Evolutionary conservation across 2,797 vertebrate species (phyloP).

Genomic region (Rhinoraja longicauda): DNA sequence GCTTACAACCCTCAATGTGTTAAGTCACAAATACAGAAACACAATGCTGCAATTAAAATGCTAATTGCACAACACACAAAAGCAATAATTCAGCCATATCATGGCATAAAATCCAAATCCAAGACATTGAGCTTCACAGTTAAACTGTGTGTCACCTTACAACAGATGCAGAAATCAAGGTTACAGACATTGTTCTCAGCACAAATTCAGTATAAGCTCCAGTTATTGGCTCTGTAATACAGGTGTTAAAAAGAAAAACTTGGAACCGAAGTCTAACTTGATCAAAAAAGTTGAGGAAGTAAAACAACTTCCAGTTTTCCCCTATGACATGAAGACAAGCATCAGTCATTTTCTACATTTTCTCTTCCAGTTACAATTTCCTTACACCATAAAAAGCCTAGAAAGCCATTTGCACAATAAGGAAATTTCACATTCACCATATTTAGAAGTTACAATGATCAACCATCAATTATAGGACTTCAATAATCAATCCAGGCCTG

Average conservation of each 20-base stretch:
- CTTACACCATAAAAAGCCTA: constrained; percentile 19
- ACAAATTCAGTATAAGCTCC: constrained; percentile 32
- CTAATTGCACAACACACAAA: constrained; percentile 36
- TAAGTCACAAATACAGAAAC: constrained; percentile 53
- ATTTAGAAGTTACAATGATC: constrained; percentile 32
- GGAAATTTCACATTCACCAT: not conserved
- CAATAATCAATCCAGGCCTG: constrained; percentile 11
- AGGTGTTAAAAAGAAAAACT: not conserved
- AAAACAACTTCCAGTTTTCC: constrained; percentile 18
- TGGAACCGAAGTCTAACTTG: constrained; percentile 33
- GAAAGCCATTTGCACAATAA: constrained; percentile 20
- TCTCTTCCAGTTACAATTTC: constrained; percentile 33
- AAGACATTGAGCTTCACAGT: constrained; percentile 38
- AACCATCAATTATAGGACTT: constrained; percentile 26
- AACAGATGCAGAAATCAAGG: constrained; percentile 75
- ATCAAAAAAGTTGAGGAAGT: not conserved
- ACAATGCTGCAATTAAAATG: constrained; percentile 36
- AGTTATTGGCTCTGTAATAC: constrained; percentile 4
- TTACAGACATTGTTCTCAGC: not conserved
- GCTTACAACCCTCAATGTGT: constrained; percentile 72
- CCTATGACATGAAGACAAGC: constrained; percentile 27
- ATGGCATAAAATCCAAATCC: constrained; percentile 38
- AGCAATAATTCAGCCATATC: constrained; percentile 37
- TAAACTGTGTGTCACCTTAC: constrained; percentile 72
- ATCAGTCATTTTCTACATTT: constrained; percentile 23